Percentiles rank a stretch among this genome's conserved stretches.
phyloP scores from a whole-genome alignment of 2,113 vertebrate genomes.

The Gorsachius goisagi region DNA sequence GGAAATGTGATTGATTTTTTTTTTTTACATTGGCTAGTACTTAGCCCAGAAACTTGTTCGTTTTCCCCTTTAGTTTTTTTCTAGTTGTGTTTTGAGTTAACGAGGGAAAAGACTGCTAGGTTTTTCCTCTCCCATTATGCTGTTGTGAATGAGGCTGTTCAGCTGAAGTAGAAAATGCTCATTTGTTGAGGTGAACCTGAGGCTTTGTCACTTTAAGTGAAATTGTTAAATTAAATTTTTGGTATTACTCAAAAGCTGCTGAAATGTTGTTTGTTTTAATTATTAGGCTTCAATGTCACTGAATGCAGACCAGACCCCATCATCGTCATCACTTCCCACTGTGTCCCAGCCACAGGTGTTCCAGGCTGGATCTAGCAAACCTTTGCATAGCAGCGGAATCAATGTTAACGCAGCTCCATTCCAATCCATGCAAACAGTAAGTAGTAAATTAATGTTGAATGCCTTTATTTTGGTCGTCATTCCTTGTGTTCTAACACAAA shows the following conservation, averaged over 20 bases:
- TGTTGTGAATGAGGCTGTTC: not conserved
- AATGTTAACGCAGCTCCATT: constrained; percentile 99
- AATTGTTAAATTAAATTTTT: not conserved
- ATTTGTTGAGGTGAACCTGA: not conserved
- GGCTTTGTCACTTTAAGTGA: not conserved
- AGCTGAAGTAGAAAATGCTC: not conserved
- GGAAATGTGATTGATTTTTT: not conserved
- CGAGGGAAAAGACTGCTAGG: not conserved
- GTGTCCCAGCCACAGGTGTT: constrained; percentile 92
- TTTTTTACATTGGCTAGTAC: not conserved
- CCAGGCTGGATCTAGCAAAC: constrained; percentile 90
- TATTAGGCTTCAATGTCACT: constrained; percentile 88
- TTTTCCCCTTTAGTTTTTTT: not conserved
- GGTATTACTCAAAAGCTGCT: not conserved
- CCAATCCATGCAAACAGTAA: constrained; percentile 99
- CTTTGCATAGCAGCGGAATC: constrained; percentile 93
- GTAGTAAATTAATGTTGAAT: not conserved
- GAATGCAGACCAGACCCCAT: constrained; percentile 87
- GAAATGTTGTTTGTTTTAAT: constrained; percentile 15
- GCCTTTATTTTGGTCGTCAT: not conserved
- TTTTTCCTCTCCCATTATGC: not conserved
- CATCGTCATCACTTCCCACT: constrained; percentile 87
- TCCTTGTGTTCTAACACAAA: not conserved
- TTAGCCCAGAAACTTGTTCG: not conserved
- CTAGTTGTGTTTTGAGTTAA: not conserved